Base-by-base conservation (phyloP, 2,113 vertebrate genomes). In the Hydrochoerus hydrochaeris region DNA sequence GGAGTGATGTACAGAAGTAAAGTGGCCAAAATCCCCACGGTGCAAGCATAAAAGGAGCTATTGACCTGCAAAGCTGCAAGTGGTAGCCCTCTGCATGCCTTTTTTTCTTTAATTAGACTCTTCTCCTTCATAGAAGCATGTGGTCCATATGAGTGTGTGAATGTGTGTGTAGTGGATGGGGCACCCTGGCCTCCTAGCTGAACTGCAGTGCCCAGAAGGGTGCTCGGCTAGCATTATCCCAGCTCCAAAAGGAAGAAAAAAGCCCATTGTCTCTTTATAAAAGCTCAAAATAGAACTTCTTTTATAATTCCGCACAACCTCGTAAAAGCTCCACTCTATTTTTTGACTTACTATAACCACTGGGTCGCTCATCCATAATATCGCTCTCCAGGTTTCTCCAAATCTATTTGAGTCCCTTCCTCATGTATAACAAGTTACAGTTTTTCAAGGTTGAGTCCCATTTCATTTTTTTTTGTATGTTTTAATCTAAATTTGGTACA, bases 251-350 rank as follows among this genome's bases (percentile, higher is more conserved):
- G 38, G 26, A 84, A 93, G 63, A 96, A 95, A 78, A 71, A 46
- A 95, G 54, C 3, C 90, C 54, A 67, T n/a, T 91, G 57, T 97
- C 63, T 97, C 90, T 95, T 89, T 93, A 81, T 80, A 85, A 95
- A 94, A 89, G 57, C 83, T 93, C 85, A 88, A 96, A 98, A 97
- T 96, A 97, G 94, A 97, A 89, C 19, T 95, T 62, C 65, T 71
- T 78, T 97, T 97, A n/a, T 95, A 95, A 84, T 69, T 35, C 81
- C 75, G 54, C n/a, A 44, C 16, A 67, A 91, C 83, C 80, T 28
- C 83, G 83, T 78, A 73, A 95, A 97, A 82, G 28, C 38, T 54
- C 71, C 89, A 1, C n/a, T 90, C 95, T 96, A 46, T 96, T 95
- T 92, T 96, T 77, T 90, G 44, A 32, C 85, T 95, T 96, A 49